These are phyloP conservation scores for Pemphigus obesinymphae DNA, from an alignment of 1,140 invertebrate genomes.

Conservation along the genomic window DNA sequence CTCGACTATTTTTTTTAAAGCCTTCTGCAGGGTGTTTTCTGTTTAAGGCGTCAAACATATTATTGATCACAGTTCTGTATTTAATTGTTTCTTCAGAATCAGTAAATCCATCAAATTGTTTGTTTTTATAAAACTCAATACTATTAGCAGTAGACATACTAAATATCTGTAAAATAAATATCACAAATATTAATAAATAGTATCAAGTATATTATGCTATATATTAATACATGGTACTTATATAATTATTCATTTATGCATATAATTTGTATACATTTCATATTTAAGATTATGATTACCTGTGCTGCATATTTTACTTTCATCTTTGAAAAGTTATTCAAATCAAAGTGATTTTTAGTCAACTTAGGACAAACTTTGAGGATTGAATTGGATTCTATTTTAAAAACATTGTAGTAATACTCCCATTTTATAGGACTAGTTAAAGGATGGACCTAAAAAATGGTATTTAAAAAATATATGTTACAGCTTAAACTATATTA, in stretches of 20 bases:
- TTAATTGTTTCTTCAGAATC: background rate
- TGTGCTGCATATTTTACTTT: too few species aligned
- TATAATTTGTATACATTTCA: too few species aligned
- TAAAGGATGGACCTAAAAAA: too few species aligned
- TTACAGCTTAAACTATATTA: background rate
- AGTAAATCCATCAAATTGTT: background rate
- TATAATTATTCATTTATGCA: background rate
- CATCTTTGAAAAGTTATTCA: too few species aligned
- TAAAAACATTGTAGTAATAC: too few species aligned
- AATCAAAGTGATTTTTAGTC: too few species aligned
- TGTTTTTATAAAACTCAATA: background rate
- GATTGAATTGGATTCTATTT: too few species aligned
- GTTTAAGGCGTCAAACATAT: background rate
- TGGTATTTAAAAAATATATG: background rate
- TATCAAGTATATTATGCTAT: too few species aligned
- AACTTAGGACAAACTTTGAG: too few species aligned
- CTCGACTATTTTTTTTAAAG: background rate
- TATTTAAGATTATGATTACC: background rate
- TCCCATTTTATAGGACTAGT: too few species aligned
- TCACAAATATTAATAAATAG: background rate
- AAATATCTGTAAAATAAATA: background rate
- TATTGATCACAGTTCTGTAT: background rate
- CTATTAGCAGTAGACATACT: background rate
- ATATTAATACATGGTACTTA: too few species aligned
- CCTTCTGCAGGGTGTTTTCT: background rate